Base-by-base conservation (phyloP, 2,113 vertebrate genomes). In the Amphilophus citrinellus region DNA sequence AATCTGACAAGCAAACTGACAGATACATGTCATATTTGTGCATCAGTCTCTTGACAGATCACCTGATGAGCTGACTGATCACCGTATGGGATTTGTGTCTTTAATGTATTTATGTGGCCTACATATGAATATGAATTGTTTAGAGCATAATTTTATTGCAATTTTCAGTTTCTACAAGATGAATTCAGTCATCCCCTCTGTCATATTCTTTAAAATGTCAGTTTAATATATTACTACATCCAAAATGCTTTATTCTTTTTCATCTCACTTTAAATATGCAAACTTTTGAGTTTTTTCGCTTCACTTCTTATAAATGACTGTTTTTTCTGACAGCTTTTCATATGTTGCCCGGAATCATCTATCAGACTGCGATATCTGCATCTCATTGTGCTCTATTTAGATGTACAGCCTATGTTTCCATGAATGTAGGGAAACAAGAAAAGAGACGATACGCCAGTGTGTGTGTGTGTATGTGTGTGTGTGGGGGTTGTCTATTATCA, bases 21-120 rank as follows among this genome's bases (percentile, higher is more conserved):
- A 73, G 47, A 73, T 73, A 73, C 53, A 56, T 32, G 68, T 56
- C 68, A 73, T 73, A 73, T 73, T 56, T 73, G 68, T 56, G 68
- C 68, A 56, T 73, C 32, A 35, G 27, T 73, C 68, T 73, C 47
- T n/a, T 56, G 68, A 73, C 66, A 73, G 44, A 73, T 73, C 30
- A 27, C 44, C 44, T 32, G 66, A 73, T 73, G 66, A 73, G 66
- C 27, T 73, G 66, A 73, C 27, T 73, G 68, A 73, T 73, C 47
- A 35, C 47, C 47, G n/a, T 56, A 7, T 18, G 18, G 27, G 47
- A 56, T 53, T 53, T 32, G 66, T 73, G 30, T 73, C 66, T 53
- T 53, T 73, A 47, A 73, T 73, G 53, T 73, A 73, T 53, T 35
- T 47, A 13, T 73, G 27, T 56, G 68, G 24, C 18, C 68, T 30